Evolutionary conservation across 1,140 invertebrate species (phyloP), one percentile per base, ranked within the genome.

Genomic region (Plodia interpunctella): DNA sequence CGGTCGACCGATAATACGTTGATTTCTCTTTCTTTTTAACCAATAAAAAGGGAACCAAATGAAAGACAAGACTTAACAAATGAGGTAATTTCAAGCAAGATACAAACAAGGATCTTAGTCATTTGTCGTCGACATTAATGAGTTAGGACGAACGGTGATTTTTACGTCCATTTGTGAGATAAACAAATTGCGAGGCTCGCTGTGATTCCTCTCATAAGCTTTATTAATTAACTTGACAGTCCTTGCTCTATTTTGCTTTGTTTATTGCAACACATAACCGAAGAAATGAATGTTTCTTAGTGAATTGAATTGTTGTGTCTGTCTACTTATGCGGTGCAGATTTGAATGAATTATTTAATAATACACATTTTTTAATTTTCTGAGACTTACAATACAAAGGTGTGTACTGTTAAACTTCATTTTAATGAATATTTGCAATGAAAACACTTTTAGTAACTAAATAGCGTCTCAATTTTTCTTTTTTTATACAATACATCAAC

Each of bases 181-280:
- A 60, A 65, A 65, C 49, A 64, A 64, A 64, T 64, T 44, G 62
- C 49, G 10, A 32, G 44, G 17, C 52, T 64, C 53, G 32, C 50
- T 30, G 50, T 30, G 17, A 15, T 53, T 38, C 55, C 30, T 18
- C 15, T 28, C 50, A 51, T 53, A 25, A 50, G 60, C 55, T 62
- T 64, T 57, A 55, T 64, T 56, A 50, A 64, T 64, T 59, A 62
- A 57, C 44, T 57, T 20, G 9, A 25, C 49, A 25, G 38, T 59
- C 56, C 58, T 15, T 17, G 25, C n/a, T n/a, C n/a, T n/a, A n/a
- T n/a, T 56, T 55, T 52, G 25, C 57, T 11, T 57, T 53, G 54
- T 62, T 52, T 57, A 38, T n/a, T 57, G 51, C 38, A 15, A 20
- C 18, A 9, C 28, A 21, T 59, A 53, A 59, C 38, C n/a, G 50